Base-by-base conservation (phyloP, 2,888 invertebrate genomes). In the Anoplius nigerrimus region DNA sequence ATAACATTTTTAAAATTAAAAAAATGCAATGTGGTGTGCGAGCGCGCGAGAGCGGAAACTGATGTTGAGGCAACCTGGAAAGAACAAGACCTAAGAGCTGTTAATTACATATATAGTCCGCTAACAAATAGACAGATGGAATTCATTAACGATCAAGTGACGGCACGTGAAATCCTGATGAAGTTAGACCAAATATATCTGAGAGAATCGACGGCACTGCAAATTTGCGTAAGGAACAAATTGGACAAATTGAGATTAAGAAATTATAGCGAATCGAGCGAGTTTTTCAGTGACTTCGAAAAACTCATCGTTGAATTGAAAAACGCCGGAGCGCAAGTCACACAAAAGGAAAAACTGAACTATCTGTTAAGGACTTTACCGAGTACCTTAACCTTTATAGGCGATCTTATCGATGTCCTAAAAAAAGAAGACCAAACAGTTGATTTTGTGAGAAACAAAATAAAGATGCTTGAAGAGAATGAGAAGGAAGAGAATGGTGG, bases 351-450 rank as follows among this genome's bases (percentile, higher is more conserved):
- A 58, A 80, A 83, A 67, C 22, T 80, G 21, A 76, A 74, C 42
- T 82, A 83, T 34, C 71, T 82, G 72, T 34, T 82, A 16, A 72
- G 57, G 15, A 66, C 74, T 18, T 59, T 83, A 20, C 82, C 84
- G 16, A 66, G 62, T 18, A 66, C 68, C 0, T 71, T 69, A 8
- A 76, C 75, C 61, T 68, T 79, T 55, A 68, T 82, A 16, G 82
- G 79, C 6, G 82, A 82, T 62, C 52, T 78, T 18, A 59, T 82
- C 18, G 79, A 83, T 62, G 64, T 69, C 0, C 13, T 83, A 15
- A 66, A 74, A 65, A 72, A 71, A 62, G 51, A 62, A 15, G 76
- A 81, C 42, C 66, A 69, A 64, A 83, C 70, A 11, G 69, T 69
- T 1, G 80, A 79, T 11, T 83, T 72, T 64, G 21, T 83, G 16